phyloP scores from a whole-genome alignment of 2,797 vertebrate species.

The Hirundo rustica region DNA sequence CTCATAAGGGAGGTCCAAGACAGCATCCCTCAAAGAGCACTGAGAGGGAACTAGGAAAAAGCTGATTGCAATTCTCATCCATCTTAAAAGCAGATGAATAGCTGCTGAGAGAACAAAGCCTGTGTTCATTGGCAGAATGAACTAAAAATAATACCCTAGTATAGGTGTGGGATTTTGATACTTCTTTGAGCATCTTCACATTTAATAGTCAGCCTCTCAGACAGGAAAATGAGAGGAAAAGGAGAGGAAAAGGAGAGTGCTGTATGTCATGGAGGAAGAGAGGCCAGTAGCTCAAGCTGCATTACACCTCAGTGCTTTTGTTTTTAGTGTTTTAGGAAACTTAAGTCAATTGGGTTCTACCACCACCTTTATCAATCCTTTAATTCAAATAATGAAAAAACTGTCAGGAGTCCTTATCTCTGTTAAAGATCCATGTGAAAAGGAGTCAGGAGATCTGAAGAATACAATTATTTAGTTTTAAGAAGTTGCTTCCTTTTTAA shows the following conservation, averaged over 20 bases:
- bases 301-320: neutral
- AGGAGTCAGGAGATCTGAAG: neutral
- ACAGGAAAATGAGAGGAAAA: neutral
- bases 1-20: neutral
- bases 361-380: neutral
- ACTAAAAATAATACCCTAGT: neutral
- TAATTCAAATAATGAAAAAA: neutral
- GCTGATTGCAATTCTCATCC: neutral
- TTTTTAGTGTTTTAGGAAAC: neutral
- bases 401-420: neutral
- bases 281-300: neutral
- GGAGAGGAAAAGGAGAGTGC: neutral
- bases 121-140: rapidly evolving
- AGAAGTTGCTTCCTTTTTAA: neutral
- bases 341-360: neutral
- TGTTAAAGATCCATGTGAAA: neutral
- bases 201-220: neutral
- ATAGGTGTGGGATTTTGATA: neutral
- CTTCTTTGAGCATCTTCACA: neutral
- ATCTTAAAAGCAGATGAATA: neutral
- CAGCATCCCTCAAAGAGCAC: neutral
- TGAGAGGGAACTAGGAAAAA: neutral
- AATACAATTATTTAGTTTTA: neutral
- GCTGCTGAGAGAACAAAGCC: neutral
- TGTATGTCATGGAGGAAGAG: neutral